These are phyloP conservation scores for Sanderia malayensis DNA, from an alignment of 30 jellyfish, hydroid and myxozoan species.

Conservation along the genomic window DNA sequence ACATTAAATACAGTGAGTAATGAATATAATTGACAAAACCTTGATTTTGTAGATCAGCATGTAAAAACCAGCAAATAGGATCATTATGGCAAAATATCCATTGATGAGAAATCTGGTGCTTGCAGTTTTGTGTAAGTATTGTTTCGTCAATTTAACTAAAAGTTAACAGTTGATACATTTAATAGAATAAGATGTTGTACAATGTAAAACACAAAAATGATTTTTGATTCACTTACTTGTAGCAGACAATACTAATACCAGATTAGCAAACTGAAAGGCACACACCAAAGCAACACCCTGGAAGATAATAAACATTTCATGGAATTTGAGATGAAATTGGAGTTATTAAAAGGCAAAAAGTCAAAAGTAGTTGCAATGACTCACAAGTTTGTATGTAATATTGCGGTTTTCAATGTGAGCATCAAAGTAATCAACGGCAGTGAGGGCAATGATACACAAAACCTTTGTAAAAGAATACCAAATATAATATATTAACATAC, in stretches of 20 bases:
- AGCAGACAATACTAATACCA: slow-evolving; percentile 61
- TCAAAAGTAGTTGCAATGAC: background rate
- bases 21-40: no score
- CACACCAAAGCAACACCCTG: slow-evolving; percentile 56
- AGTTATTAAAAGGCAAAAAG: no score
- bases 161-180: no score
- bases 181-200: no score
- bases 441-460: slow-evolving; percentile 54
- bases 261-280: slow-evolving; percentile 60
- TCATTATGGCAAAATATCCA: slow-evolving; percentile 72
- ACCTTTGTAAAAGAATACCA: slow-evolving; percentile 62
- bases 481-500: no score
- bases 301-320: no score
- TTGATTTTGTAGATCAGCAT: slow-evolving; percentile 49
- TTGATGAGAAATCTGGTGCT: slow-evolving; percentile 67
- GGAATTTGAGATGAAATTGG: no score
- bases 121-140: slow-evolving; percentile 79
- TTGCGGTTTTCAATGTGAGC: slow-evolving; percentile 27
- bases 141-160: slow-evolving; percentile 79
- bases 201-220: background rate
- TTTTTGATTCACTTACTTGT: slow-evolving; percentile 56
- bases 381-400: slow-evolving; percentile 50
- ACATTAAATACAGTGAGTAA: no score
- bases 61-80: slow-evolving; percentile 83
- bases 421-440: slow-evolving; percentile 47